Base-by-base conservation (phyloP, 2,113 vertebrate species). In the Fulmarus glacialis region DNA sequence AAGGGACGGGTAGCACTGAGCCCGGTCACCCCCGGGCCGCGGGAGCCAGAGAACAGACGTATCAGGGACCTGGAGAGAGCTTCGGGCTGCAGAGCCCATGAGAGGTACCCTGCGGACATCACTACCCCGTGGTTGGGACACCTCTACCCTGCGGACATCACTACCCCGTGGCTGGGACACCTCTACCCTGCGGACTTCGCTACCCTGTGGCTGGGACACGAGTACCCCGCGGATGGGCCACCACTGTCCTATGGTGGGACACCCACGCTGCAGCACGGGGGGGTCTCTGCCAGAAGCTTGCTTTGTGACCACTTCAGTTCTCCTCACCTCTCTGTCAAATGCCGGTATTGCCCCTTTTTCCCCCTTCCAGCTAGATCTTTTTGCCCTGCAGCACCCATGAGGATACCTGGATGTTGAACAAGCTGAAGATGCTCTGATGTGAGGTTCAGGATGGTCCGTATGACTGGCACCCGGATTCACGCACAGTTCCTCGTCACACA, bases 241-340 rank as follows among this genome's bases (percentile, higher is more conserved):
- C 17, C 3, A 2, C n/a, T 26, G 30, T 16, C 30, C 63, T 1
- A 0, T 0, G 23, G 42, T 8, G 56, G 40, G 79, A 56, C 55
- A 21, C 9, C 6, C 59, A 7, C 3, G 4, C 60, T n/a, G 77
- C 32, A 32, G 72, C 38, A 32, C 8, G 1, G 30, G 11, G 20
- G 32, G 15, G 11, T 24, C 26, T 43, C 36, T 30, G 60, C 23
- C 43, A 23, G 60, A 19, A 12, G 34, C 19, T 58, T 38, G 4
- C 64, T 90, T 42, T 34, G 59, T 18, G 38, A 34, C 8, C 53
- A 0, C 86, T 64, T 43, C 4, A 4, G 24, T 16, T 53, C 50
- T 78, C 50, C 78, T 38, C 63, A 6, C 8, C 29, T 38, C 58
- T 12, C 11, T n/a, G 23, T 21, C 40, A 15, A 64, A 81, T 0